phyloP scores from a whole-genome alignment of 2,797 vertebrate species.

The Geotria australis region DNA sequence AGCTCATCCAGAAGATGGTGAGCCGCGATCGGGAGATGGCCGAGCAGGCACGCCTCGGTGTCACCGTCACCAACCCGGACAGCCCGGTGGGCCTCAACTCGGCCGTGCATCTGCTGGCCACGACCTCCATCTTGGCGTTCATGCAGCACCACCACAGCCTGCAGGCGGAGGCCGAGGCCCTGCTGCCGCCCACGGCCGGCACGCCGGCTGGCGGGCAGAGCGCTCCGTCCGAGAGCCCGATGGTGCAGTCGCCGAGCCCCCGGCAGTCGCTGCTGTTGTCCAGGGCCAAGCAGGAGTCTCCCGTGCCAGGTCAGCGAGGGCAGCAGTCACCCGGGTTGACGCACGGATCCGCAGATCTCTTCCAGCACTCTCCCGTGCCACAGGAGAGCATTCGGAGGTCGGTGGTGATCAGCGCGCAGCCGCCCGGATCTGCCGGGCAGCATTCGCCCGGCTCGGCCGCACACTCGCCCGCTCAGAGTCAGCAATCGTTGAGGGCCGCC shows the following conservation, averaged over 20 bases:
- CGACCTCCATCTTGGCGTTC: conserved; percentile 88
- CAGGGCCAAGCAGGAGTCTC: neutral
- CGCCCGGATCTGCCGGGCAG: neutral
- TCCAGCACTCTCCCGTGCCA: too few species aligned
- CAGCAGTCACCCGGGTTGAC: neutral
- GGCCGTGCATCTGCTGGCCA: conserved; percentile 67
- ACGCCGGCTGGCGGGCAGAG: conserved; percentile 10
- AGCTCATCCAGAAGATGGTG: conserved; percentile 95
- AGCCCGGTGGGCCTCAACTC: conserved; percentile 35
- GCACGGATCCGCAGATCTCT: neutral
- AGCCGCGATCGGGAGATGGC: conserved; percentile 96
- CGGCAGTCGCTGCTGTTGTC: neutral
- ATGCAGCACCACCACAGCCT: conserved; percentile 50
- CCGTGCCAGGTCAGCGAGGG: too few species aligned
- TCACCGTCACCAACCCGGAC: conserved; percentile 20
- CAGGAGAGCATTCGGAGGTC: too few species aligned
- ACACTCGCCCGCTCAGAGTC: neutral
- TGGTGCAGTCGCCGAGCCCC: neutral
- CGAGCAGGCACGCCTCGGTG: conserved; percentile 31
- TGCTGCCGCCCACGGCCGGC: conserved; percentile 46
- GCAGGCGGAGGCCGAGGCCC: conserved; percentile 19
- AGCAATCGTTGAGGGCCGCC: neutral
- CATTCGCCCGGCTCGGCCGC: neutral
- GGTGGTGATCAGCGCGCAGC: neutral
- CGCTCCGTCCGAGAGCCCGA: neutral